Conservation (phyloP, 2,888 invertebrate species). For the Mythimna lalbum region DNA sequence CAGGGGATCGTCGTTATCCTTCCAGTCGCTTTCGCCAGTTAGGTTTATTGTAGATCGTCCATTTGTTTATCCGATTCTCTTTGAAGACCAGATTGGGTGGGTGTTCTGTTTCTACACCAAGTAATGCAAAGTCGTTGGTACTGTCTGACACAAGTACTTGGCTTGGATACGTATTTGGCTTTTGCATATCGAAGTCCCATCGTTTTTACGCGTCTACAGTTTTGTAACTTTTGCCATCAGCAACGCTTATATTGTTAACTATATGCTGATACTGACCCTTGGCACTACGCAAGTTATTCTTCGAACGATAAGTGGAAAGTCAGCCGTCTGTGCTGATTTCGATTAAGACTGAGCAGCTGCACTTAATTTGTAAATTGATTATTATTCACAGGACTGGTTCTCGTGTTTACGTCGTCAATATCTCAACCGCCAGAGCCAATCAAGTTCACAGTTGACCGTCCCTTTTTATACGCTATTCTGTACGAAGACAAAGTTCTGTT, state of each 20-base stretch:
- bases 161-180: background rate
- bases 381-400: slow-evolving; percentile 31
- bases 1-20: background rate
- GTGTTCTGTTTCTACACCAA: slow-evolving; percentile 38
- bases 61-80: slow-evolving; percentile 30
- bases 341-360: background rate
- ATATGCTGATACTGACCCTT: slow-evolving; percentile 5
- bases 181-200: background rate
- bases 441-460: slow-evolving; percentile 48
- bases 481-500: slow-evolving; percentile 57
- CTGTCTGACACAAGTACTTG: background rate
- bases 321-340: background rate
- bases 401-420: slow-evolving; percentile 14
- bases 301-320: background rate
- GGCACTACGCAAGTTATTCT: background rate
- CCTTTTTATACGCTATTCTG: slow-evolving; percentile 58
- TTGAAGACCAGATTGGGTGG: slow-evolving; percentile 37
- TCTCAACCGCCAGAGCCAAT: slow-evolving; percentile 35
- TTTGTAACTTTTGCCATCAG: background rate
- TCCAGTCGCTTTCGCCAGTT: background rate
- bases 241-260: slow-evolving; percentile 1
- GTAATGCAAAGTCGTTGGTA: background rate
- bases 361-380: slow-evolving; percentile 7
- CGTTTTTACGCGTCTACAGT: background rate
- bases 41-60: no score